Conservation (phyloP, 2,888 invertebrate genomes). For the Priapulus caudatus region DNA sequence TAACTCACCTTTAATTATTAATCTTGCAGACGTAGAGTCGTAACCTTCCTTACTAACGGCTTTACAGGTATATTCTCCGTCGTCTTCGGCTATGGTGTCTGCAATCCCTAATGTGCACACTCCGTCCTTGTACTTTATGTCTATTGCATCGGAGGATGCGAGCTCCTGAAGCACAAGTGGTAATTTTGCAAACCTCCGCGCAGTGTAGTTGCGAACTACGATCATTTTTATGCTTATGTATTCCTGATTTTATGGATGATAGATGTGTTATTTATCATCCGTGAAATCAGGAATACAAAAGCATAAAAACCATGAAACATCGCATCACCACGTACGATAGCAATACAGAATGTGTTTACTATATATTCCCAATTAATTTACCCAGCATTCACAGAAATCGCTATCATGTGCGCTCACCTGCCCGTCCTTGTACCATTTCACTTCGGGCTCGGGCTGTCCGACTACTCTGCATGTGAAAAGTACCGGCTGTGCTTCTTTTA, state of each 20-base stretch:
- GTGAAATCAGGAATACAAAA: too few relatives aligned
- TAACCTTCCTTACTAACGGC: conserved; percentile 83
- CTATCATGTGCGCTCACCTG: too few relatives aligned
- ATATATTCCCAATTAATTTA: too few relatives aligned
- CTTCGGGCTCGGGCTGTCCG: conserved; percentile 84
- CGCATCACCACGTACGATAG: too few relatives aligned
- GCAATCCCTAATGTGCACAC: conserved; percentile 57
- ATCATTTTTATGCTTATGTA: neutral
- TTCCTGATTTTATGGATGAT: neutral
- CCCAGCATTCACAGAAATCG: too few relatives aligned
- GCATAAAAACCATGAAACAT: too few relatives aligned
- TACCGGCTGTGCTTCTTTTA: conserved; percentile 75
- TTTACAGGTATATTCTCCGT: conserved; percentile 65
- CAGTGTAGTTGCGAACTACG: neutral
- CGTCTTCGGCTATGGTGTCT: conserved; percentile 56
- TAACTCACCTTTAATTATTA: conserved; percentile 52
- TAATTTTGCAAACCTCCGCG: neutral
- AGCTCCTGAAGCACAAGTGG: conserved; percentile 8
- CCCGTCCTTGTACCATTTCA: conserved; percentile 78
- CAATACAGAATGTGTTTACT: too few relatives aligned
- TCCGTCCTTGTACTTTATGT: conserved; percentile 81
- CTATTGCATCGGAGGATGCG: conserved; percentile 55
- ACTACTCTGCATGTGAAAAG: conserved; percentile 68
- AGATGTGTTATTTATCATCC: too few relatives aligned
- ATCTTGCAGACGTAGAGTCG: conserved; percentile 66